Evolutionary conservation across 1,140 invertebrate species (phyloP).

Genomic region (Leptopilina boulardi): DNA sequence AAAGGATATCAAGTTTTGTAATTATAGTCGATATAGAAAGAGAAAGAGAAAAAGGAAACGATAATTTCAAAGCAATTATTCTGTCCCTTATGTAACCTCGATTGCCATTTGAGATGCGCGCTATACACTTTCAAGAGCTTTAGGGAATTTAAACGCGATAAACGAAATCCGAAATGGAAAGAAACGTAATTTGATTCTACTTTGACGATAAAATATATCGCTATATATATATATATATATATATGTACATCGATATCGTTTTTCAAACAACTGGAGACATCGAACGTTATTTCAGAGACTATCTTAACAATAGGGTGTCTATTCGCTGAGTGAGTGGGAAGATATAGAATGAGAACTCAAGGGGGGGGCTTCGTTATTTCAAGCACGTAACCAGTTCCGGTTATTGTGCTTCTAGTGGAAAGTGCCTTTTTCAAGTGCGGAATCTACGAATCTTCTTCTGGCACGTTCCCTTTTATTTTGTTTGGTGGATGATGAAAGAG

Average conservation of each 20-base stretch:
- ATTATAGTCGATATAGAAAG: conserved; percentile 3
- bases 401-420: conserved; percentile 73
- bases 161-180: conserved; percentile 1
- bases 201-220: conserved; percentile 6
- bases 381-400: conserved; percentile 72
- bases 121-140: not conserved
- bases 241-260: conserved; percentile 55
- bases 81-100: not conserved
- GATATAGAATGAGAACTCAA: not conserved
- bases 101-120: not conserved
- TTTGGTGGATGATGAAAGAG: conserved; percentile 61
- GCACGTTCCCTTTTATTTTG: conserved; percentile 64
- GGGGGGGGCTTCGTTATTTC: conserved; percentile 66
- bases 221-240: conserved; percentile 26
- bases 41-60: conserved; percentile 32
- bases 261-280: conserved; percentile 47
- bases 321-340: conserved; percentile 42
- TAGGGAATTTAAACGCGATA: conserved; percentile 1
- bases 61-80: conserved; percentile 44
- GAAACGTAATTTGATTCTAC: conserved; percentile 16
- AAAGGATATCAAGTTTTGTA: not conserved
- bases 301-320: conserved; percentile 48
- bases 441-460: conserved; percentile 63
- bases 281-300: conserved; percentile 45
- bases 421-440: conserved; percentile 71